Evolutionary conservation across 2,888 invertebrate species (phyloP).

Genomic region (Latrodectus hesperus): DNA sequence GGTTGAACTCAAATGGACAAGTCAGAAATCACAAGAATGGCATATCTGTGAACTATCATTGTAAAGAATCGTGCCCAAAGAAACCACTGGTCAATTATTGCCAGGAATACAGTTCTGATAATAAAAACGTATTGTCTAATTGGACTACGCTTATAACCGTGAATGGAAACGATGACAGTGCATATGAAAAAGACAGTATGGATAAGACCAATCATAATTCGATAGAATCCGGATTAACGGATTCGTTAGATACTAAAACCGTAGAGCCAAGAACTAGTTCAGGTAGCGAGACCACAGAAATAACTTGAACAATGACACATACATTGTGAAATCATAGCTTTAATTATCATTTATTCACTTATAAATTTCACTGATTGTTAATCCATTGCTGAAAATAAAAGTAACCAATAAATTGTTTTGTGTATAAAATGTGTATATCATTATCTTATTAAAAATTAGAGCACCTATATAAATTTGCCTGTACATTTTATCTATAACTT

Average conservation of each 20-base stretch:
- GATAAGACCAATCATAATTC: not conserved
- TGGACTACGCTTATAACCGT: conserved; percentile 16
- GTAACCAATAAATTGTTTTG: too few relatives aligned
- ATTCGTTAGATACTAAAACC: conserved; percentile 19
- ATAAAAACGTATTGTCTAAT: not conserved
- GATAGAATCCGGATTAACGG: conserved; percentile 10
- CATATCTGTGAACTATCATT: conserved; percentile 37
- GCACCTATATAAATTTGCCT: too few relatives aligned
- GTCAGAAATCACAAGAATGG: conserved; percentile 38
- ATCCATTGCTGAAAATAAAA: too few relatives aligned
- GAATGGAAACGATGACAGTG: not conserved
- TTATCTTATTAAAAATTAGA: too few relatives aligned
- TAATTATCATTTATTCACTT: too few relatives aligned
- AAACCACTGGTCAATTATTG: conserved; percentile 39
- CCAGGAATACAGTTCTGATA: conserved; percentile 8
- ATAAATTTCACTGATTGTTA: too few relatives aligned
- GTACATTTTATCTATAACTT: too few relatives aligned
- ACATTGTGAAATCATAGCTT: too few relatives aligned
- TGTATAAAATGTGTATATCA: too few relatives aligned
- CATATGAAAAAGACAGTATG: conserved; percentile 3
- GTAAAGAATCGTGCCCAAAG: conserved; percentile 38
- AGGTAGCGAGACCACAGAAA: too few relatives aligned
- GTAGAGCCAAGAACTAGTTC: too few relatives aligned
- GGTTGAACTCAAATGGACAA: conserved; percentile 40
- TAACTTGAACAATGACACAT: too few relatives aligned